These are phyloP conservation scores for Aphidius colemani DNA, from an alignment of 2,888 invertebrate genomes.

Conservation along the genomic window DNA sequence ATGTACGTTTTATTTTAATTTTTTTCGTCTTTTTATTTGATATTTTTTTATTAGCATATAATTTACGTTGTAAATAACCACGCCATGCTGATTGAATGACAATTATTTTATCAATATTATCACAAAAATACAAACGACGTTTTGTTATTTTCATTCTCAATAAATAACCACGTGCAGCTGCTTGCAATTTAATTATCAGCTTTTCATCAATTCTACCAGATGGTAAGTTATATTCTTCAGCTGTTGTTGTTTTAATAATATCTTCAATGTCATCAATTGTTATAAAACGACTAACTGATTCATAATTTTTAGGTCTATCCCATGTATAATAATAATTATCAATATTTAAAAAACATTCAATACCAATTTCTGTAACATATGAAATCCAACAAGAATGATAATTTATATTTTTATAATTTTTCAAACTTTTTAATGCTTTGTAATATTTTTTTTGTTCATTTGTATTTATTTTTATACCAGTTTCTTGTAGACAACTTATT, in stretches of 20 bases:
- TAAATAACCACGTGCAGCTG: conserved; percentile 66
- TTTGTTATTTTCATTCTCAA: conserved; percentile 62
- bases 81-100: conserved; percentile 72
- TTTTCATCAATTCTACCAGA: conserved; percentile 55
- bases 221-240: conserved; percentile 27
- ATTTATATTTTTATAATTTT: conserved; percentile 31
- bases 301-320: conserved; percentile 44
- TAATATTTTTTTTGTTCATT: conserved; percentile 42
- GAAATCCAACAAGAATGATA: conserved; percentile 44
- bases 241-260: conserved; percentile 10
- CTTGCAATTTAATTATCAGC: conserved; percentile 66
- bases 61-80: conserved; percentile 60
- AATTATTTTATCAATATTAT: conserved; percentile 60
- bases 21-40: conserved; percentile 51
- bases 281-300: conserved; percentile 45
- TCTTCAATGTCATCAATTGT: conserved; percentile 49
- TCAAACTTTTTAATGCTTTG: conserved; percentile 40
- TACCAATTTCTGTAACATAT: conserved; percentile 44
- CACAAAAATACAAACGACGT: conserved; percentile 59
- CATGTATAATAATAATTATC: conserved; percentile 46
- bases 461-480: conserved; percentile 39
- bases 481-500: conserved; percentile 42
- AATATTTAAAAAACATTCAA: conserved; percentile 49
- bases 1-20: conserved; percentile 54
- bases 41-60: conserved; percentile 52